These are phyloP conservation scores for Lasioglossum calceatum DNA, from an alignment of 2,888 invertebrate genomes.

Conservation along the genomic window DNA sequence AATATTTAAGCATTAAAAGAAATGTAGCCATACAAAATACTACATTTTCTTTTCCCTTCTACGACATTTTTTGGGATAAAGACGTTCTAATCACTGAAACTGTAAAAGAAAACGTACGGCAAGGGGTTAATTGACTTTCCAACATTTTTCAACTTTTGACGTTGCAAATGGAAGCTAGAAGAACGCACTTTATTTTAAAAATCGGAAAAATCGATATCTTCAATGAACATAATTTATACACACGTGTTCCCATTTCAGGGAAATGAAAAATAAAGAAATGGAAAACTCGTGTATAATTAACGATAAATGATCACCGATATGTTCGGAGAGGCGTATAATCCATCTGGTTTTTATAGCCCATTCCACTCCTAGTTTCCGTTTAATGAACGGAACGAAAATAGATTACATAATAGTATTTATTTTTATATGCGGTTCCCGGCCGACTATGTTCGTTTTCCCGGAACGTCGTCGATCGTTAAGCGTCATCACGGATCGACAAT, in stretches of 20 bases:
- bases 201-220: not conserved
- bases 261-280: not conserved
- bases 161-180: not conserved
- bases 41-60: too few relatives aligned
- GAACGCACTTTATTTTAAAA: not conserved
- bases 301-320: conserved; percentile 22
- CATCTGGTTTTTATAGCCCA: not conserved
- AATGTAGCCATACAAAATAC: too few relatives aligned
- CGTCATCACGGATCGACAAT: conserved; percentile 22
- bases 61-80: too few relatives aligned
- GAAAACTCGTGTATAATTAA: not conserved
- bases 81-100: too few relatives aligned
- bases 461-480: conserved; percentile 10
- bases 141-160: not conserved
- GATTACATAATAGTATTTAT: not conserved
- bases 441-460: conserved; percentile 1
- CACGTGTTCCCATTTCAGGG: not conserved
- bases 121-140: not conserved
- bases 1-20: too few relatives aligned
- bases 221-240: not conserved
- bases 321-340: conserved; percentile 7
- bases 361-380: not conserved
- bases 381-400: not conserved
- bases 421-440: not conserved
- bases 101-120: too few relatives aligned